Conservation (phyloP, 1,140 invertebrate genomes). For the Drosophila virilis region DNA sequence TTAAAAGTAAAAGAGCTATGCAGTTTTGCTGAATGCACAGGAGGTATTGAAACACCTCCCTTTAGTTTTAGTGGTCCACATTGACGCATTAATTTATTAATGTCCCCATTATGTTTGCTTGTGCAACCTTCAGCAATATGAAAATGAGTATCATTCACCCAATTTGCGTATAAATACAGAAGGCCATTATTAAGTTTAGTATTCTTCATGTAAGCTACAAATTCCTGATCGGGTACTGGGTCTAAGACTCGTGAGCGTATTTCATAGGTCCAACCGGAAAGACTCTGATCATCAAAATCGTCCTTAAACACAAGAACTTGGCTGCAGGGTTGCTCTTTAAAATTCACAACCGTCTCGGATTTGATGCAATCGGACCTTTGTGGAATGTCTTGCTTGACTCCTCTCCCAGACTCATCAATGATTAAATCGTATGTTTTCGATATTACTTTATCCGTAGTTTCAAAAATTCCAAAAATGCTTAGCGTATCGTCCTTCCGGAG, state of each 20-base stretch:
- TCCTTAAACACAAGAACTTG: slow-evolving; percentile 29
- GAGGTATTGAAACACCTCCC: not conserved
- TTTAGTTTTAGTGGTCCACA: not conserved
- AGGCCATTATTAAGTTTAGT: not conserved
- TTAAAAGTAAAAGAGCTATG: slow-evolving; percentile 26
- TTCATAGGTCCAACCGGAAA: slow-evolving; percentile 5
- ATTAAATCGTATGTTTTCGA: not conserved
- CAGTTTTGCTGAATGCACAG: slow-evolving; percentile 10
- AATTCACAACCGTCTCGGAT: not conserved
- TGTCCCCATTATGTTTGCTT: not conserved
- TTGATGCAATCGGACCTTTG: not conserved
- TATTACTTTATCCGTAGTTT: not conserved
- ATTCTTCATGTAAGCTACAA: slow-evolving; percentile 27
- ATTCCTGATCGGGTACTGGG: slow-evolving; percentile 4
- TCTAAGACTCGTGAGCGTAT: not conserved
- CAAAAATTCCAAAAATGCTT: slow-evolving; percentile 1
- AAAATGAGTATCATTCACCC: not conserved
- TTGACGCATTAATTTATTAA: not conserved
- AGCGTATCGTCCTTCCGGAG: slow-evolving; percentile 11
- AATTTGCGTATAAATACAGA: slow-evolving; percentile 32
- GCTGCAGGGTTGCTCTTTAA: no score
- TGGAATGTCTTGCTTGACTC: not conserved
- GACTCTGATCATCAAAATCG: slow-evolving; percentile 22
- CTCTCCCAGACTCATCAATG: not conserved
- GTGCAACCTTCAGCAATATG: not conserved